Evolutionary conservation across 35 echinoderm and acorn worm species (phyloP), one percentile per base, ranked within the genome.

Genomic region (Stichopus chloronotus): DNA sequence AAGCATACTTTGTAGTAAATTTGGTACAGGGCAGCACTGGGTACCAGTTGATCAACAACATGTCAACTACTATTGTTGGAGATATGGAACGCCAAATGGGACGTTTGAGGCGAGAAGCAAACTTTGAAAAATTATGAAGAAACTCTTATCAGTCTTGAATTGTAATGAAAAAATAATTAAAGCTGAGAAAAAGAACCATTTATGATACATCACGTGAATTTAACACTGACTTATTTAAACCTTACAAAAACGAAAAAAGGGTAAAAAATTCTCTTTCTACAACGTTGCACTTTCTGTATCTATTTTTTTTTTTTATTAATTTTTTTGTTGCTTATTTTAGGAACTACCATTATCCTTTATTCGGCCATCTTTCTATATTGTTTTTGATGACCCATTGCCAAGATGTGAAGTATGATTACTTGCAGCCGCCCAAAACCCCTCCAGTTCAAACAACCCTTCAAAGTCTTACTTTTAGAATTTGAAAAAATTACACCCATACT

Each of bases 181-280:
- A 83, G 80, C 80, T 83, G 80, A 83, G 80, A 83, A 55, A 56
- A 78, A 55, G 52, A 55, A 83, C 80, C 52, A 83, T 83, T 19
- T 55, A 83, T 55, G 80, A 55, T 83, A 83, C 80, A 83, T 55
- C 80, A 83, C 24, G 54, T 53, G 80, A 78, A 13, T 55, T 55
- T 83, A 83, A 83, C 61, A 65, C 10, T 17, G 11, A 65, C 10
- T 10, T 65, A 65, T 65, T 65, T 65, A 65, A 17, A 65, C 61
- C 61, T 65, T 65, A 10, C 55, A 53, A 19, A 55, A 19, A 56
- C 76, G 54, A 83, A 83, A 55, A 16, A 55, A 10, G 52, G 80
- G 13, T 55, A 16, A 22, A 79, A 53, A 19, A 19, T 12, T 83
- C 52, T 55, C 25, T 55, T 55, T 53, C 53, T 83, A 55, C 25